phyloP scores from a whole-genome alignment of 2,888 invertebrate genomes.

The Odontocerum albicorne region DNA sequence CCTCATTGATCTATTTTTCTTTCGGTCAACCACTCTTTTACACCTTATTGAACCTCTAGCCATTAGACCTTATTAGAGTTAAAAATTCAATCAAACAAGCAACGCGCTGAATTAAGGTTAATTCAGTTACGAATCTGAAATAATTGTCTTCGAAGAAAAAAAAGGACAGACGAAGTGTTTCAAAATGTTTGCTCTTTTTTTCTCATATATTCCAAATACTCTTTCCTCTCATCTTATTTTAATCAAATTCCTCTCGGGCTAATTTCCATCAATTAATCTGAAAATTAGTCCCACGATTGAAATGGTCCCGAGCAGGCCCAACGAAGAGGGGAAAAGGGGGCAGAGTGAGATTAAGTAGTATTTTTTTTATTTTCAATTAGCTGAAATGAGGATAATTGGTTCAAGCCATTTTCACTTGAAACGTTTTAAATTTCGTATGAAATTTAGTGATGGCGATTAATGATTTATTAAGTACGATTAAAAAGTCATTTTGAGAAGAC shows the following conservation, averaged over 20 bases:
- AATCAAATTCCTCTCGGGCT: constrained; percentile 31
- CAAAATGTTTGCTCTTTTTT: no score
- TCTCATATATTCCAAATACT: constrained; percentile 1
- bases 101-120: no score
- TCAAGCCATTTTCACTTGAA: constrained; percentile 7
- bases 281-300: constrained; percentile 34
- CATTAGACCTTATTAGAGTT: no score
- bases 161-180: no score
- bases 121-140: no score
- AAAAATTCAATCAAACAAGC: no score
- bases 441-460: neutral
- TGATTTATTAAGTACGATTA: constrained; percentile 9
- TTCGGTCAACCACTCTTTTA: no score
- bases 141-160: no score
- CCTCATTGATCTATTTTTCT: no score
- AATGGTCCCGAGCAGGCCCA: constrained; percentile 21
- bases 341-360: constrained; percentile 30
- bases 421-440: constrained; percentile 1
- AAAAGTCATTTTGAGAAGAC: no score
- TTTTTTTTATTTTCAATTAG: constrained; percentile 33
- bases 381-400: constrained; percentile 31
- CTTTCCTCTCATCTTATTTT: constrained; percentile 24
- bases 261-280: constrained; percentile 36
- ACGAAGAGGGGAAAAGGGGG: constrained; percentile 17
- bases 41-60: no score